Percentiles rank a stretch among this genome's conserved stretches.
Conservation (phyloP, 2,113 vertebrate genomes). For the Damaliscus lunatus region DNA sequence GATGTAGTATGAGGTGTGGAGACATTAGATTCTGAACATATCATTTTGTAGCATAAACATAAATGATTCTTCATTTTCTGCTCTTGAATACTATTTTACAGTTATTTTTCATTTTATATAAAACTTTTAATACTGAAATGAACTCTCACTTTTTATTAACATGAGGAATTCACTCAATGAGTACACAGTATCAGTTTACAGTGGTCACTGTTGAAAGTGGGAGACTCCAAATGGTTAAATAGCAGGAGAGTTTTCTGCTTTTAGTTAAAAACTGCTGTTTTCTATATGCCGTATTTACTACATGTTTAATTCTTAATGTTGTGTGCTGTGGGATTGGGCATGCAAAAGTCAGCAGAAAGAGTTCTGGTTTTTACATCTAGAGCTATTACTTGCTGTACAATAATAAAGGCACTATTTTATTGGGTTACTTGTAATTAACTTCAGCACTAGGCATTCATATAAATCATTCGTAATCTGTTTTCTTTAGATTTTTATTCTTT, state of each 20-base stretch:
- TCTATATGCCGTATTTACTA: slow-evolving; percentile 83
- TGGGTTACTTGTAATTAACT: slow-evolving; percentile 89
- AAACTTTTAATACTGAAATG: slow-evolving; percentile 71
- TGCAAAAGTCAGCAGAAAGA: slow-evolving; percentile 79
- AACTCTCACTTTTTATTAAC: slow-evolving; percentile 71
- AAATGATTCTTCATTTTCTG: background rate
- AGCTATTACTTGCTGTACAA: slow-evolving; percentile 84
- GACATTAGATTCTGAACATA: background rate
- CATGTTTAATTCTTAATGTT: slow-evolving; percentile 84
- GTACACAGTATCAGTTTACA: slow-evolving; percentile 71
- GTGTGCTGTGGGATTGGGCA: slow-evolving; percentile 81
- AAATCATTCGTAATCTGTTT: slow-evolving; percentile 87
- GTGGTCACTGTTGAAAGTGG: slow-evolving; percentile 68
- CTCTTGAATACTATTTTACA: background rate
- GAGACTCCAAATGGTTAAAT: slow-evolving; percentile 78
- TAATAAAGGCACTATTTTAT: slow-evolving; percentile 88
- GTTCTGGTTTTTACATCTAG: slow-evolving; percentile 81
- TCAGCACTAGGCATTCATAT: slow-evolving; percentile 83
- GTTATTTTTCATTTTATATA: slow-evolving; percentile 44
- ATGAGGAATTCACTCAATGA: slow-evolving; percentile 67
- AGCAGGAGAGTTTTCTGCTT: slow-evolving; percentile 82
- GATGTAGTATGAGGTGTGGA: background rate
- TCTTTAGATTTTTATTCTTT: slow-evolving; percentile 84
- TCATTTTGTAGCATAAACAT: background rate
- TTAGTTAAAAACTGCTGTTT: slow-evolving; percentile 82